A percentile compares a stretch with the other conserved stretches of the same genome.
phyloP scores from a whole-genome alignment of 2,888 invertebrate species.

The Tanytarsus gracilentus region DNA sequence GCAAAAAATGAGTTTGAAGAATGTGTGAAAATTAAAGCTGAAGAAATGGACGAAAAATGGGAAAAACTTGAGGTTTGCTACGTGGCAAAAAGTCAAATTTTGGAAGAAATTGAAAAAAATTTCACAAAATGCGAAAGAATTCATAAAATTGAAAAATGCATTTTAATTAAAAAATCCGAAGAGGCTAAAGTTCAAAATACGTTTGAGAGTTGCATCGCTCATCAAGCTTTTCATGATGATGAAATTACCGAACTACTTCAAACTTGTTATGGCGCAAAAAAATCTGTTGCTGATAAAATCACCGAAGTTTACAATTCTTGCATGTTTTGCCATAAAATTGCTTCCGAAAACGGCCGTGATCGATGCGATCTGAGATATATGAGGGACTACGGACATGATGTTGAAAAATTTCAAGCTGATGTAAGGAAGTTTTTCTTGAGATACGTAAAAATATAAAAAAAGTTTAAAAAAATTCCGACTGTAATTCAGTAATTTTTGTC shows the following conservation, averaged over 20 bases:
- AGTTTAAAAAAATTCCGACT: too few relatives aligned
- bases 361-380: neutral
- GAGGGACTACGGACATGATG: neutral
- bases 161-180: neutral
- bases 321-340: neutral
- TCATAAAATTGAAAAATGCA: neutral
- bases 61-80: neutral
- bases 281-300: neutral
- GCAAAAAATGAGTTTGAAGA: neutral
- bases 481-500: too few relatives aligned
- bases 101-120: neutral
- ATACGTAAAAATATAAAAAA: too few relatives aligned
- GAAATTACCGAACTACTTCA: neutral
- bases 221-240: neutral
- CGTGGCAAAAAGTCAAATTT: neutral
- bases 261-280: neutral
- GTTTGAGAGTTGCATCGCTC: neutral
- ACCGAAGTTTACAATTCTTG: neutral
- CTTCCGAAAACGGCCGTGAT: neutral
- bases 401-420: conserved; percentile 32
- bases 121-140: neutral
- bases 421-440: conserved; percentile 38
- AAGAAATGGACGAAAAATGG: neutral
- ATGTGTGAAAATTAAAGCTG: neutral
- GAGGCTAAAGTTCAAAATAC: neutral